Conservation (phyloP, 1,140 invertebrate genomes). For the Microplitis mediator region DNA sequence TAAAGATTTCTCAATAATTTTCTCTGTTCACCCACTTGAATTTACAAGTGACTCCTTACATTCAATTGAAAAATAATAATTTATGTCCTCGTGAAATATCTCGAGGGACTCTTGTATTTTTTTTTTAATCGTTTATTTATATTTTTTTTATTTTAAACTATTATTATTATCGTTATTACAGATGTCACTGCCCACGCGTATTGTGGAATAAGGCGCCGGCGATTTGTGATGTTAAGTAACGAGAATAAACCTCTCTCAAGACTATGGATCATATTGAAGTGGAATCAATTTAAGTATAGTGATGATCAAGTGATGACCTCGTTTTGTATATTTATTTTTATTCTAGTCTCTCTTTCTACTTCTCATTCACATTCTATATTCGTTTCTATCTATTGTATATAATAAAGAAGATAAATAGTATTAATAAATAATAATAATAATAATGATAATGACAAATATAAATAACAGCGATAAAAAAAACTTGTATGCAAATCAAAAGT, state of each 20-base stretch:
- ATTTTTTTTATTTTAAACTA: too few relatives aligned
- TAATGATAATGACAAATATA: neutral
- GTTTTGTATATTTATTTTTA: neutral
- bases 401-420: neutral
- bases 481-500: neutral
- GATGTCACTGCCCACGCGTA: slow-evolving; percentile 14
- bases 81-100: slow-evolving; percentile 23
- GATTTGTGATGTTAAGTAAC: neutral
- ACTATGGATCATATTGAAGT: slow-evolving; percentile 7
- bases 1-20: slow-evolving; percentile 11
- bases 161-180: too few relatives aligned
- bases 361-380: neutral
- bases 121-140: neutral
- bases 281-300: neutral
- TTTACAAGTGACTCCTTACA: slow-evolving; percentile 1
- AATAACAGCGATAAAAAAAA: neutral
- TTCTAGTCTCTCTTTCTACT: neutral
- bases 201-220: neutral
- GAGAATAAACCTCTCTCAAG: neutral
- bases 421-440: neutral
- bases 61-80: slow-evolving; percentile 31
- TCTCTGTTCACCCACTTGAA: slow-evolving; percentile 17
- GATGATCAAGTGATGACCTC: slow-evolving; percentile 9
- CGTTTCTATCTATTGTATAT: neutral
- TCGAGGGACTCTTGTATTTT: neutral